Percentiles rank a stretch among this genome's conserved stretches.
Conservation (phyloP, 2,888 invertebrate species). For the Galeruca laticollis region DNA sequence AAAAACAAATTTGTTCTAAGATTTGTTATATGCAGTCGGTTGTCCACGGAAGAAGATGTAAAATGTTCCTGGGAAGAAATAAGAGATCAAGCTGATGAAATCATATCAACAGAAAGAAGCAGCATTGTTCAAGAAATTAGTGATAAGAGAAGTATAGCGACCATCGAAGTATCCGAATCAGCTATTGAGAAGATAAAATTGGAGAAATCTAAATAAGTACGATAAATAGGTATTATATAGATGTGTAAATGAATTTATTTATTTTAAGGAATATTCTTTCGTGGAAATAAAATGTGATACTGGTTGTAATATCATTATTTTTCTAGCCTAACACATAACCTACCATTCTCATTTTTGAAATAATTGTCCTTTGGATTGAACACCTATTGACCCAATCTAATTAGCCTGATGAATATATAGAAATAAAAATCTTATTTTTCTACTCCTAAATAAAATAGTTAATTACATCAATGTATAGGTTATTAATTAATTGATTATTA, state of each 20-base stretch:
- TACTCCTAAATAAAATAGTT: too few species aligned
- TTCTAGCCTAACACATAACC: not conserved
- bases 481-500: too few species aligned
- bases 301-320: slow-evolving; percentile 19
- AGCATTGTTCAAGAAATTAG: slow-evolving; percentile 31
- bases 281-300: slow-evolving; percentile 28
- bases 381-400: too few species aligned
- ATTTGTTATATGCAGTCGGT: slow-evolving; percentile 84
- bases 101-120: slow-evolving; percentile 46
- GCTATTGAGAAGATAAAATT: slow-evolving; percentile 49
- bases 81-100: slow-evolving; percentile 49
- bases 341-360: too few species aligned
- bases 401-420: too few species aligned
- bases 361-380: too few species aligned
- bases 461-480: too few species aligned
- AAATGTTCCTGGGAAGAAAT: slow-evolving; percentile 75
- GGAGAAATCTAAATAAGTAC: slow-evolving; percentile 54
- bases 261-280: slow-evolving; percentile 41
- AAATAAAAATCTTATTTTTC: too few species aligned
- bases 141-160: slow-evolving; percentile 44
- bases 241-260: slow-evolving; percentile 41
- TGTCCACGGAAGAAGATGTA: slow-evolving; percentile 79
- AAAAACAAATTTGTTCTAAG: slow-evolving; percentile 79
- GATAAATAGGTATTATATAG: slow-evolving; percentile 6
- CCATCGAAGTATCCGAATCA: slow-evolving; percentile 42